Percentiles rank a stretch among this genome's conserved stretches.
Evolutionary conservation across 2,797 vertebrate genomes (phyloP).

Genomic region (Podargus strigoides): DNA sequence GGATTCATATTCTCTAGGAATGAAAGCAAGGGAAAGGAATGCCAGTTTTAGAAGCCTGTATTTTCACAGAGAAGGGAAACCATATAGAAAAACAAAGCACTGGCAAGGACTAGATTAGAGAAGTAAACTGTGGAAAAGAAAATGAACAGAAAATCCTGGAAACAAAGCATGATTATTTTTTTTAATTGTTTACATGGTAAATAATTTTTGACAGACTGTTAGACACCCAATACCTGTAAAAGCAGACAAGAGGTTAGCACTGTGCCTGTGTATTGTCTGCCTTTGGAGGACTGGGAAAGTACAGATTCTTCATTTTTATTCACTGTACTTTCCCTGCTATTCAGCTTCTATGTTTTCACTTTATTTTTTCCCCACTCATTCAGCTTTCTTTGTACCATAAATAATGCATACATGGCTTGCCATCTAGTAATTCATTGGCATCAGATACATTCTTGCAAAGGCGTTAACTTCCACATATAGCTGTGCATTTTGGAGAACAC

Average conservation of each 20-base stretch:
- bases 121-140: not conserved
- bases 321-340: not conserved
- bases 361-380: not conserved
- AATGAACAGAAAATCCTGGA: not conserved
- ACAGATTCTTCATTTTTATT: not conserved
- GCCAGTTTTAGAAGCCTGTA: not conserved
- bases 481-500: constrained; percentile 4
- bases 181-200: not conserved
- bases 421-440: not conserved
- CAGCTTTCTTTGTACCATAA: not conserved
- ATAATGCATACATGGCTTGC: not conserved
- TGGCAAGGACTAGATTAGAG: not conserved
- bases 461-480: constrained; percentile 33
- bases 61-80: not conserved
- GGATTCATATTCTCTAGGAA: not conserved
- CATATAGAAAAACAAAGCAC: not conserved
- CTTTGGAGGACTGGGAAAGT: not conserved
- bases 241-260: not conserved
- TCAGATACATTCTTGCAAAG: not conserved
- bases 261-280: not conserved
- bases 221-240: not conserved
- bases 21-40: not conserved
- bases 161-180: not conserved
- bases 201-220: not conserved
- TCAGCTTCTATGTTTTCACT: not conserved